Conservation (phyloP, 2,797 vertebrate species). For the Chloroceryle amazona region DNA sequence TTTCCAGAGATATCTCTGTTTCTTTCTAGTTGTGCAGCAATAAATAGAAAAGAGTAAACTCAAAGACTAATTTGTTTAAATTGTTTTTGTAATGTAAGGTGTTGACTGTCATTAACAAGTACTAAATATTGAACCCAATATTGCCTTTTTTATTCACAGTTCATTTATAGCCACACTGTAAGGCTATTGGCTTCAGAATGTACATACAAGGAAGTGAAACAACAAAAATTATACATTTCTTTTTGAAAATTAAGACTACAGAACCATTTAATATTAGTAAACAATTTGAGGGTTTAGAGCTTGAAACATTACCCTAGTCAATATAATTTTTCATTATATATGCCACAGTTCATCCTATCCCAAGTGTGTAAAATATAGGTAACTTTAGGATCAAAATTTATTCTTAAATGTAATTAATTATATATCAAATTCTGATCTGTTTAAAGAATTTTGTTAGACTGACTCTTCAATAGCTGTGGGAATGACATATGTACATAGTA, state of each 20-base stretch:
- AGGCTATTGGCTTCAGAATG: neutral
- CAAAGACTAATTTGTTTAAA: neutral
- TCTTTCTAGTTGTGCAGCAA: neutral
- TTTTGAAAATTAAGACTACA: neutral
- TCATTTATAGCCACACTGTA: neutral
- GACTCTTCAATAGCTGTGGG: neutral
- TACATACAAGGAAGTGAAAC: neutral
- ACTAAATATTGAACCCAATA: neutral
- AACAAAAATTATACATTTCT: neutral
- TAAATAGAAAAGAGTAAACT: neutral
- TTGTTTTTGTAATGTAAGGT: neutral
- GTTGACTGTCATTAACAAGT: neutral
- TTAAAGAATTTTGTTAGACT: neutral
- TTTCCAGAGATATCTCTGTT: neutral
- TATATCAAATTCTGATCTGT: neutral
- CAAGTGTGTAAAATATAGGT: neutral
- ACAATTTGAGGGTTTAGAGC: accelerated
- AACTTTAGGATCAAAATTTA: neutral
- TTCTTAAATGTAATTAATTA: constrained; percentile 18
- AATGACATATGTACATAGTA: neutral
- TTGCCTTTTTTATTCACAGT: neutral
- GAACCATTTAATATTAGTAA: neutral
- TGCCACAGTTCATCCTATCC: neutral
- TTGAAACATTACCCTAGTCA: neutral
- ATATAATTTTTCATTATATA: neutral